Evolutionary conservation across 2,888 invertebrate genomes (phyloP).

Genomic region (Eupeodes latifasciatus): DNA sequence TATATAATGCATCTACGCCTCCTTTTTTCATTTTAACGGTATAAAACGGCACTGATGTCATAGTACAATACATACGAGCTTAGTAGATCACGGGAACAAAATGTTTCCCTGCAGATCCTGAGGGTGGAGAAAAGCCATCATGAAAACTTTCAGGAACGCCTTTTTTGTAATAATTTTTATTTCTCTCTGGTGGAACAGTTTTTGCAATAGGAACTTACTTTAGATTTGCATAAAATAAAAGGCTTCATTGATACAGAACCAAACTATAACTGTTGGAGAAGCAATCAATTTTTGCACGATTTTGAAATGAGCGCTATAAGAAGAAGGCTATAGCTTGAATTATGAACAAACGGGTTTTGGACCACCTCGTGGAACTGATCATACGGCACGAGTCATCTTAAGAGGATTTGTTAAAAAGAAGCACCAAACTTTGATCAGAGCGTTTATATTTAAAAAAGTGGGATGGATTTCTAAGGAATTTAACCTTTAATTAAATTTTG

Average conservation of each 20-base stretch:
- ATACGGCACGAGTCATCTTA: too few species aligned
- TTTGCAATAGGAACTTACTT: neutral
- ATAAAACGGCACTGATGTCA: constrained; percentile 59
- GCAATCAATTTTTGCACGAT: too few species aligned
- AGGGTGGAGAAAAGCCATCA: constrained; percentile 71
- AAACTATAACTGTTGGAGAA: constrained; percentile 28
- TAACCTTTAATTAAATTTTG: too few species aligned
- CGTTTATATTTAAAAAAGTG: too few species aligned
- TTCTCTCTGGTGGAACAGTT: neutral
- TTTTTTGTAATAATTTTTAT: constrained; percentile 60
- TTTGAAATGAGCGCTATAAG: too few species aligned
- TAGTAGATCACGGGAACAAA: constrained; percentile 74
- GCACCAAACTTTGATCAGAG: too few species aligned
- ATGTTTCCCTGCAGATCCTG: constrained; percentile 58
- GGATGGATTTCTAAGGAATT: too few species aligned
- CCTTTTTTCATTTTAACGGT: constrained; percentile 57
- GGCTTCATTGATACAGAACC: constrained; percentile 16
- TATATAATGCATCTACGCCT: constrained; percentile 71
- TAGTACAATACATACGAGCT: constrained; percentile 51
- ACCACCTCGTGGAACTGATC: too few species aligned
- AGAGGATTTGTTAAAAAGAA: too few species aligned
- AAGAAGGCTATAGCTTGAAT: too few species aligned
- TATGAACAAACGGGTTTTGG: too few species aligned
- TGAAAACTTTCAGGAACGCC: constrained; percentile 72
- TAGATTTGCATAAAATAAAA: constrained; percentile 71